phyloP scores from a whole-genome alignment of 37 sponge, comb jelly and placozoan genomes.

The Haliclona indistincta region DNA sequence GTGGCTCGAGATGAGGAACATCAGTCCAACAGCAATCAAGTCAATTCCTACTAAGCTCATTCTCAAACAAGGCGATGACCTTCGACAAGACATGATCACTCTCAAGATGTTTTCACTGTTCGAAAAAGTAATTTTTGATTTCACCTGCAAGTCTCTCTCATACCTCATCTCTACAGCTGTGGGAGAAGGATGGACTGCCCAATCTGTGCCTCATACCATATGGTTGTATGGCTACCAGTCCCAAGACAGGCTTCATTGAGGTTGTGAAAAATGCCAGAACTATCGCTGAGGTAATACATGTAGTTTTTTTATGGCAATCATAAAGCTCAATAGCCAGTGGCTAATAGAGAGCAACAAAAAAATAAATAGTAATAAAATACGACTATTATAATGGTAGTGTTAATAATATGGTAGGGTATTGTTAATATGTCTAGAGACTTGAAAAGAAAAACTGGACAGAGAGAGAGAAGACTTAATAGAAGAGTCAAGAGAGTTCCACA shows the following conservation, averaged over 20 bases:
- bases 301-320: too few species aligned
- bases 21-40: conserved; percentile 26
- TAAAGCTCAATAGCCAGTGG: too few species aligned
- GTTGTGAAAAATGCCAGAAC: conserved; percentile 81
- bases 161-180: conserved; percentile 28
- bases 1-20: conserved; percentile 63
- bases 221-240: conserved; percentile 89
- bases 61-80: conserved; percentile 65
- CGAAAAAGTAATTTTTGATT: conserved; percentile 33
- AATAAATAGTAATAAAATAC: too few species aligned
- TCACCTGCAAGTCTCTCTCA: too few species aligned
- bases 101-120: conserved; percentile 60
- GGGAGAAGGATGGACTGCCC: conserved; percentile 71
- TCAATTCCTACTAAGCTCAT: conserved; percentile 40
- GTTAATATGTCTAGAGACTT: too few species aligned
- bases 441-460: too few species aligned
- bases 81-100: conserved; percentile 68
- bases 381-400: too few species aligned
- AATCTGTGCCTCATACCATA: conserved; percentile 85
- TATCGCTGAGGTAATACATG: conserved; percentile 48
- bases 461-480: too few species aligned
- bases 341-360: too few species aligned
- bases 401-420: too few species aligned
- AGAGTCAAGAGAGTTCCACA: too few species aligned
- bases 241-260: conserved; percentile 88